phyloP scores from a whole-genome alignment of 2,797 vertebrate species.

The Triplophysa yarkandensis region DNA sequence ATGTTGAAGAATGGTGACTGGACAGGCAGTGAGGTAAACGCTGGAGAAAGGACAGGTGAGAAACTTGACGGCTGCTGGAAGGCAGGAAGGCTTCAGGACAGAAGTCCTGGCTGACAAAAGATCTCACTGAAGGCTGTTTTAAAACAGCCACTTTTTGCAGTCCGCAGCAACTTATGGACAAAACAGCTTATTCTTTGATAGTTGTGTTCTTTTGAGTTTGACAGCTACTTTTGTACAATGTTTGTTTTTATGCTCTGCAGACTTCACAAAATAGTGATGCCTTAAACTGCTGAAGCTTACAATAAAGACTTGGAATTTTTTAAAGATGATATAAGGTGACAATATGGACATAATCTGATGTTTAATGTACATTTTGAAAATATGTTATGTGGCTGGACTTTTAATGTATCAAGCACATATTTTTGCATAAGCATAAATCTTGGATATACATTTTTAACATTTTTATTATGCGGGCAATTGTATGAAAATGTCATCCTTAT shows the following conservation, averaged over 20 bases:
- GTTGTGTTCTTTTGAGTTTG: constrained; percentile 54
- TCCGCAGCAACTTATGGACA: constrained; percentile 57
- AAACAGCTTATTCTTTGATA: constrained; percentile 55
- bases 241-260: constrained; percentile 12
- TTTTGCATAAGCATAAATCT: too few species aligned
- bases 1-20: constrained; percentile 57
- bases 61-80: constrained; percentile 65
- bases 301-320: background rate
- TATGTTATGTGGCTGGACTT: background rate
- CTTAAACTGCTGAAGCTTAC: background rate
- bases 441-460: too few species aligned
- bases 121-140: constrained; percentile 68
- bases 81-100: constrained; percentile 62
- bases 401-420: too few species aligned
- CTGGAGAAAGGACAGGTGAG: constrained; percentile 62
- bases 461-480: too few species aligned
- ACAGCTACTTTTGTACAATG: constrained; percentile 14
- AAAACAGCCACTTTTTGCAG: constrained; percentile 66
- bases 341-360: too few species aligned
- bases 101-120: constrained; percentile 76
- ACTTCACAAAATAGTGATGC: background rate
- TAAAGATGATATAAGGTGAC: background rate
- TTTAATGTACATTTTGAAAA: background rate
- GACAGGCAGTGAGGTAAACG: constrained; percentile 62
- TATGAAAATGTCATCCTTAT: too few species aligned